A percentile compares a stretch with the other conserved stretches of the same genome.
Conservation (phyloP, 2,888 invertebrate species). For the Polyommatus icarus region DNA sequence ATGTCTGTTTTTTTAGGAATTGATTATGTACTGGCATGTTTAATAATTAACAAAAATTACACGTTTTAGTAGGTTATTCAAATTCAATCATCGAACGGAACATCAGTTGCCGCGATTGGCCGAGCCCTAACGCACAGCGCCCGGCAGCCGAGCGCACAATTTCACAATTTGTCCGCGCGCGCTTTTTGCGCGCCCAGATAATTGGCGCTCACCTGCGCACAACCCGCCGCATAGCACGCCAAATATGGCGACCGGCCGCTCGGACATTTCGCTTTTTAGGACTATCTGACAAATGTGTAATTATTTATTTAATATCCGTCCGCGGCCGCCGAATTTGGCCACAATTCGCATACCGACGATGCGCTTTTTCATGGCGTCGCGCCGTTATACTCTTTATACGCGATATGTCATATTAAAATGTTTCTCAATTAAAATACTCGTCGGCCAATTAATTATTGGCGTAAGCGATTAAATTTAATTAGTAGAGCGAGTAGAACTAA, state of each 20-base stretch:
- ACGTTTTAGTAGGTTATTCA: not conserved
- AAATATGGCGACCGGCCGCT: slow-evolving; percentile 67
- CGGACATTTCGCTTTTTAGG: slow-evolving; percentile 72
- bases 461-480: slow-evolving; percentile 11
- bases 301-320: slow-evolving; percentile 79
- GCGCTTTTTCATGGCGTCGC: slow-evolving; percentile 56
- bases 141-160: slow-evolving; percentile 56
- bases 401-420: slow-evolving; percentile 35
- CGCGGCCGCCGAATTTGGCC: slow-evolving; percentile 66
- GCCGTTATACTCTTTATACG: slow-evolving; percentile 33
- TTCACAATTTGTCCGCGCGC: slow-evolving; percentile 76
- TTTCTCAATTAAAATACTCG: slow-evolving; percentile 32
- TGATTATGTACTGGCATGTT: no score
- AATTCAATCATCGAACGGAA: slow-evolving; percentile 22
- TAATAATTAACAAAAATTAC: not conserved
- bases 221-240: slow-evolving; percentile 57
- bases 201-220: slow-evolving; percentile 75
- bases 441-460: slow-evolving; percentile 31
- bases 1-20: no score
- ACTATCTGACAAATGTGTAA: slow-evolving; percentile 80
- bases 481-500: slow-evolving; percentile 11
- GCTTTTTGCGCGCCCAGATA: slow-evolving; percentile 71
- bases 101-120: slow-evolving; percentile 30
- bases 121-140: slow-evolving; percentile 35
- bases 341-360: slow-evolving; percentile 69